Percentiles rank a stretch among this genome's conserved stretches.
These are phyloP conservation scores for Drosophila miranda DNA, from an alignment of 1,140 invertebrate genomes.

Conservation along the genomic window DNA sequence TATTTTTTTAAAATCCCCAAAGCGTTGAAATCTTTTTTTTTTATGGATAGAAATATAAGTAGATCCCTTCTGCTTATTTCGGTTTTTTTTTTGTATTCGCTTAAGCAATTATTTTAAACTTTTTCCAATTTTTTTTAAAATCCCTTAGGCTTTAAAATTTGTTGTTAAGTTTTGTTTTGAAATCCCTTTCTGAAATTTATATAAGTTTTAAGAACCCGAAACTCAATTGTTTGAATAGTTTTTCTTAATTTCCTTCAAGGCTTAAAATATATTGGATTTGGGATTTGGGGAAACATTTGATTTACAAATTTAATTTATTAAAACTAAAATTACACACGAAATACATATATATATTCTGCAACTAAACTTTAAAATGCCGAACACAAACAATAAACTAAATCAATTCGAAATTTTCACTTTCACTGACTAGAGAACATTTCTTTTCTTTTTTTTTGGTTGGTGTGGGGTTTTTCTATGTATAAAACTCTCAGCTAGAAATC, in stretches of 20 bases:
- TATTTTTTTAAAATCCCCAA: too few species aligned
- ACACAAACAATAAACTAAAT: constrained; percentile 29
- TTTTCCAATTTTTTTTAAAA: too few species aligned
- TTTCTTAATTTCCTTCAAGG: constrained; percentile 5
- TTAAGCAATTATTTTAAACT: too few species aligned
- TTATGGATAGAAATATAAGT: too few species aligned
- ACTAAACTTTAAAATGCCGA: constrained; percentile 27
- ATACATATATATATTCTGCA: neutral
- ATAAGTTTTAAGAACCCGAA: too few species aligned
- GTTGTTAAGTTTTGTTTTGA: too few species aligned
- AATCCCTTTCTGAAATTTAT: too few species aligned
- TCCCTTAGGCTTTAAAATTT: too few species aligned
- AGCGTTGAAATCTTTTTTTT: too few species aligned
- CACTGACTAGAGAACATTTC: constrained; percentile 56
- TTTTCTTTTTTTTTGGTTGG: neutral
- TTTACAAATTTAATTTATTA: constrained; percentile 18
- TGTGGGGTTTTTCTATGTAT: neutral
- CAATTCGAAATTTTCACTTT: constrained; percentile 26
- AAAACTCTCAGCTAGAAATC: constrained; percentile 39
- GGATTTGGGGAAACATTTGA: neutral
- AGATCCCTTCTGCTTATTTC: too few species aligned
- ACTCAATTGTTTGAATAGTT: neutral
- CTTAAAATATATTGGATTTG: neutral
- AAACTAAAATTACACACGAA: constrained; percentile 29
- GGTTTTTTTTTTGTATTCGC: too few species aligned